These are phyloP conservation scores for Gnathonemus echidnorhynchus DNA, from an alignment of 2,113 vertebrate species.

Conservation along the genomic window DNA sequence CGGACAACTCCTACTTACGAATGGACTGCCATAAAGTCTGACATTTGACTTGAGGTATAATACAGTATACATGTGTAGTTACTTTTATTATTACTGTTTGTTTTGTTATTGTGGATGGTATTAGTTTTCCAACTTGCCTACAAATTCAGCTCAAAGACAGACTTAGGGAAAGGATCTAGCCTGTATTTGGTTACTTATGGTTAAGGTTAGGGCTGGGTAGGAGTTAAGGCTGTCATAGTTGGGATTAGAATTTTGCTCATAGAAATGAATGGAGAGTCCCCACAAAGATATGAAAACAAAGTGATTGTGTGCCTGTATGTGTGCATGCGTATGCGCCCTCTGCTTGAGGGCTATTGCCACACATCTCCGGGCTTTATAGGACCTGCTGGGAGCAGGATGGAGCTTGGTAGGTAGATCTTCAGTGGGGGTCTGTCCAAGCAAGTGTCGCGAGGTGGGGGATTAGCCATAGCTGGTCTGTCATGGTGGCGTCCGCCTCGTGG, in stretches of 20 bases:
- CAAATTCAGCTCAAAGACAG: not conserved
- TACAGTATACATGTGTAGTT: not conserved
- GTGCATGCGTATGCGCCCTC: constrained; percentile 4
- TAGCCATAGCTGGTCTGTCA: constrained; percentile 61
- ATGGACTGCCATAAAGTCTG: not conserved
- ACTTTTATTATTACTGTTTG: not conserved
- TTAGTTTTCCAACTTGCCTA: not conserved
- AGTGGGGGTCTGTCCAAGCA: constrained; percentile 20
- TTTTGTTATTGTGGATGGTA: not conserved
- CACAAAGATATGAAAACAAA: not conserved
- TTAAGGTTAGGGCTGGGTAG: not conserved
- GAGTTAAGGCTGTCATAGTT: not conserved
- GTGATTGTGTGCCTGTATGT: constrained; percentile 10
- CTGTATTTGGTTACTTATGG: not conserved
- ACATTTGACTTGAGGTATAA: not conserved
- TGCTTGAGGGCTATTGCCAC: constrained; percentile 14
- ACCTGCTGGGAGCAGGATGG: constrained; percentile 41
- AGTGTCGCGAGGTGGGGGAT: constrained; percentile 40
- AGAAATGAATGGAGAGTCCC: not conserved
- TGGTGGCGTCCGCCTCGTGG: constrained; percentile 66
- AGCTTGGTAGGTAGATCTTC: constrained; percentile 29
- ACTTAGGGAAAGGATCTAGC: not conserved
- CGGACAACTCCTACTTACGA: not conserved
- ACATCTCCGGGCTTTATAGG: constrained; percentile 29
- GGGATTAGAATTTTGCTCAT: not conserved